These are phyloP conservation scores for Lineus longissimus DNA, from an alignment of 1,140 invertebrate species.

Conservation along the genomic window DNA sequence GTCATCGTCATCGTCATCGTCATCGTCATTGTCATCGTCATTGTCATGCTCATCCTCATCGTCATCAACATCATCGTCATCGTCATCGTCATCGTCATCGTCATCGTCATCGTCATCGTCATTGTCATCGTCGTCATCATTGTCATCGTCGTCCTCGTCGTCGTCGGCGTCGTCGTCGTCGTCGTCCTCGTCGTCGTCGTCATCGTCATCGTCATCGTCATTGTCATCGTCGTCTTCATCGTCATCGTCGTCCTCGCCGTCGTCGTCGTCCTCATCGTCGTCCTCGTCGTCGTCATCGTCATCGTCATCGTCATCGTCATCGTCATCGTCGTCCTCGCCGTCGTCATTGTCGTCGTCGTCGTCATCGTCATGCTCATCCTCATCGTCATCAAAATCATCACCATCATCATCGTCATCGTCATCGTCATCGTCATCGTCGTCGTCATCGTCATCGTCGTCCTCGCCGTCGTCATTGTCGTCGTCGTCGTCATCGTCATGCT, in stretches of 20 bases:
- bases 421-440: slow-evolving; percentile 7
- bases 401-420: too few relatives aligned
- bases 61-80: too few relatives aligned
- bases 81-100: neutral
- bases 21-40: neutral
- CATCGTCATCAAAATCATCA: too few relatives aligned
- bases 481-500: neutral
- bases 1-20: neutral
- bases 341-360: slow-evolving; percentile 12
- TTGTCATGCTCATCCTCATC: too few relatives aligned
- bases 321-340: slow-evolving; percentile 10
- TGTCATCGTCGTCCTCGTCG: too few relatives aligned
- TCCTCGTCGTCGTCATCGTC: neutral
- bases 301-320: neutral
- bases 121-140: neutral
- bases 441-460: slow-evolving; percentile 12
- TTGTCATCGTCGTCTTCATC: neutral
- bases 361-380: too few relatives aligned
- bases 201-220: slow-evolving; percentile 10
- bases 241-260: neutral
- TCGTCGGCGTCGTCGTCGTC: too few relatives aligned
- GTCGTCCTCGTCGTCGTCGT: too few relatives aligned
- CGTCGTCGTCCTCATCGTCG: too few relatives aligned
- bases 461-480: slow-evolving; percentile 9
- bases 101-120: neutral